Conservation (phyloP, 2,113 vertebrate genomes). For the Nycticebus coucang region DNA sequence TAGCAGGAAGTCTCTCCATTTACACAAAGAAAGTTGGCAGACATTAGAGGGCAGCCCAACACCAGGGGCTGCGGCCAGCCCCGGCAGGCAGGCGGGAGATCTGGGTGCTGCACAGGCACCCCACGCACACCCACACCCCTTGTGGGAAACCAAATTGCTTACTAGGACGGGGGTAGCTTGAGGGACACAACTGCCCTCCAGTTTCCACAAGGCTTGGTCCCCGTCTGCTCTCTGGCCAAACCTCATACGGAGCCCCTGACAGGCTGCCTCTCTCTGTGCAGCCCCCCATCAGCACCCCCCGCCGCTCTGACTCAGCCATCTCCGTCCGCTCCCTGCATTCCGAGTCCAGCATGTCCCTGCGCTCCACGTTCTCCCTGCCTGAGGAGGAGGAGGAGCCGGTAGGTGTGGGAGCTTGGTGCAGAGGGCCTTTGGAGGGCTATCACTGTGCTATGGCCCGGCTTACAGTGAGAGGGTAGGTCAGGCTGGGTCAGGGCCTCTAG, state of each 20-base stretch:
- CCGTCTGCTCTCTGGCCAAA: rapidly evolving
- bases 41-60: conserved; percentile 72
- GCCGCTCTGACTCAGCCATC: conserved; percentile 96
- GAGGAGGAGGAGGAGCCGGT: conserved; percentile 99
- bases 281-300: conserved; percentile 95
- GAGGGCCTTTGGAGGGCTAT: background rate
- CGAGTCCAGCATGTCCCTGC: conserved; percentile 98
- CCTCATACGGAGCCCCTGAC: background rate
- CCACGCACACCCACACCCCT: background rate
- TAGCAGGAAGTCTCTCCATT: conserved; percentile 90
- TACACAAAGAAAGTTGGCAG: conserved; percentile 88
- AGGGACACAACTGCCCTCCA: background rate
- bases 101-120: background rate
- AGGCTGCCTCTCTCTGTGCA: conserved; percentile 64
- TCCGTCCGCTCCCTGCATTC: conserved; percentile 97
- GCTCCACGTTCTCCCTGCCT: conserved; percentile 97
- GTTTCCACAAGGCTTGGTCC: background rate
- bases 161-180: background rate
- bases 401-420: conserved; percentile 69
- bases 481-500: background rate
- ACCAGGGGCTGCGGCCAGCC: conserved; percentile 69
- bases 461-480: background rate
- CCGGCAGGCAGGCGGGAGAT: background rate
- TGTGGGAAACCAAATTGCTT: background rate
- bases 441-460: background rate